phyloP scores from a whole-genome alignment of 2,113 vertebrate species.

The Chloropsis hardwickii region DNA sequence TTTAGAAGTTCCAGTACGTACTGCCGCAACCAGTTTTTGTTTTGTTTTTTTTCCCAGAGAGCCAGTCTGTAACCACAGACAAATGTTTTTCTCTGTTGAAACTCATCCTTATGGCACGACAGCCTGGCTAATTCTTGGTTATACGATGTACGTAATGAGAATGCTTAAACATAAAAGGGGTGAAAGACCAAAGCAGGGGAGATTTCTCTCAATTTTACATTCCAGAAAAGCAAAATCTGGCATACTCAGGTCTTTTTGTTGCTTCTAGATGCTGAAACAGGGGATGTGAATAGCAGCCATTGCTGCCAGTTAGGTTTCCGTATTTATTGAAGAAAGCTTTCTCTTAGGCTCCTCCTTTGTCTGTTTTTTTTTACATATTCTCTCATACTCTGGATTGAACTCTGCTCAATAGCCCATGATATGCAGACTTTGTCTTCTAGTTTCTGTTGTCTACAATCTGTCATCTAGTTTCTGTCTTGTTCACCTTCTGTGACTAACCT shows the following conservation, averaged over 20 bases:
- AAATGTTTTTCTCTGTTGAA: constrained; percentile 73
- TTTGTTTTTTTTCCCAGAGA: constrained; percentile 57
- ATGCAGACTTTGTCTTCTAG: background rate
- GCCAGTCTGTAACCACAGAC: constrained; percentile 67
- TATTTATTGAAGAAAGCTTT: background rate
- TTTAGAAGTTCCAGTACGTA: constrained; percentile 56
- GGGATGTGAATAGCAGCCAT: background rate
- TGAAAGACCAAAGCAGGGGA: constrained; percentile 53
- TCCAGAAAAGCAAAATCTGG: background rate
- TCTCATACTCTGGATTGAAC: background rate
- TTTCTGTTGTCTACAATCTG: background rate
- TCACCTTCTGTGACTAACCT: constrained; percentile 28
- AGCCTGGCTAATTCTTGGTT: constrained; percentile 36
- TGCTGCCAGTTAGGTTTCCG: background rate
- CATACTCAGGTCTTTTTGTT: background rate
- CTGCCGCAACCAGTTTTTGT: constrained; percentile 64
- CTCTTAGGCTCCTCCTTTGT: background rate
- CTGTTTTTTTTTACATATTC: background rate
- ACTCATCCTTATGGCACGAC: constrained; percentile 55
- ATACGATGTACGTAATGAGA: background rate
- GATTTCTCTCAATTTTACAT: constrained; percentile 46
- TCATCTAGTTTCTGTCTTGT: constrained; percentile 3
- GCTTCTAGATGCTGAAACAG: background rate
- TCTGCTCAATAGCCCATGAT: background rate
- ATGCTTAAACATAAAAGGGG: constrained; percentile 36